A percentile compares a stretch with the other conserved stretches of the same genome.
Evolutionary conservation across 2,113 vertebrate genomes (phyloP).

Genomic region (Centropristis striata): DNA sequence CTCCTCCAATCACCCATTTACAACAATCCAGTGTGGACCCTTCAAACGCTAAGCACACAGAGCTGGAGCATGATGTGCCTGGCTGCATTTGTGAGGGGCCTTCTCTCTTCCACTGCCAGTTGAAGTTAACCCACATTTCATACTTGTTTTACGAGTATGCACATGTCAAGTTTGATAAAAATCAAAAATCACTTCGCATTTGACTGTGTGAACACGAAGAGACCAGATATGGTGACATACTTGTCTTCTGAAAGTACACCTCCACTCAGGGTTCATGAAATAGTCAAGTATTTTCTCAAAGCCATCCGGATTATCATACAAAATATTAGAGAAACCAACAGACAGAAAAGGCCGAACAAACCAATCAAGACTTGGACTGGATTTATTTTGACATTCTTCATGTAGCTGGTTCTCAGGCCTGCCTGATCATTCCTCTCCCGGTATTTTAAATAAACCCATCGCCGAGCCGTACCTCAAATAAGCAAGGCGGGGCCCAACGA

Average conservation of each 20-base stretch:
- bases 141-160: conserved; percentile 30
- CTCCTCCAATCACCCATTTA: conserved; percentile 52
- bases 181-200: conserved; percentile 40
- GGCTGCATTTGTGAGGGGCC: conserved; percentile 56
- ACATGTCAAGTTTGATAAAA: conserved; percentile 42
- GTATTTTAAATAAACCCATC: conserved; percentile 74
- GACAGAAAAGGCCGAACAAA: conserved; percentile 21
- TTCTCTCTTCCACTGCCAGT: conserved; percentile 42
- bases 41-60: conserved; percentile 48
- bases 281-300: background rate
- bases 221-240: background rate
- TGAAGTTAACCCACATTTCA: conserved; percentile 44
- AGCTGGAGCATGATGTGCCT: conserved; percentile 40
- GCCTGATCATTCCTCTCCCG: conserved; percentile 54
- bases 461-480: conserved; percentile 63
- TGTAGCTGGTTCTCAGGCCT: conserved; percentile 62
- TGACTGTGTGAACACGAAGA: background rate
- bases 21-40: conserved; percentile 40
- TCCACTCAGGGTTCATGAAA: background rate
- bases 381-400: conserved; percentile 76
- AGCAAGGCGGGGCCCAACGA: conserved; percentile 56
- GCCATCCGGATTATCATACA: conserved; percentile 1
- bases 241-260: background rate
- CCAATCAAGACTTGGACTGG: conserved; percentile 28
- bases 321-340: conserved; percentile 14